Conservation (phyloP, 1,140 invertebrate species). For the Ditylenchus dipsaci region DNA sequence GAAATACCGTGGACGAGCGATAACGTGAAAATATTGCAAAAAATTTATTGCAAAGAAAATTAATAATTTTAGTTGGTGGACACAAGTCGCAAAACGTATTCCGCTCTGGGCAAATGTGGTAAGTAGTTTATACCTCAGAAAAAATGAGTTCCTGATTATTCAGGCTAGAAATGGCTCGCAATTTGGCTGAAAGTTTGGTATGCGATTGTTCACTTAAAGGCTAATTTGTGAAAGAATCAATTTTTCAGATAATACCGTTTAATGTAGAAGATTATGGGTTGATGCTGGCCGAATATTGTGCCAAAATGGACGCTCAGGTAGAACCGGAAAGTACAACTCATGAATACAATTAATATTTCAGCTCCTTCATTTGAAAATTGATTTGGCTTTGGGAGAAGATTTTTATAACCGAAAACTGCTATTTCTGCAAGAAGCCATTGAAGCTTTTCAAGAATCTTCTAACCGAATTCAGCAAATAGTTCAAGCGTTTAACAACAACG, state of each 20-base stretch:
- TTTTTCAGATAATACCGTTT: slow-evolving; percentile 40
- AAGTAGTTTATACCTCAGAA: not conserved
- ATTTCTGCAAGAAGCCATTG: slow-evolving; percentile 20
- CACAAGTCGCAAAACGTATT: slow-evolving; percentile 25
- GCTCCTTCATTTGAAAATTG: slow-evolving; percentile 24
- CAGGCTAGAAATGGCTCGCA: slow-evolving; percentile 40
- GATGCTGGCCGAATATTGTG: slow-evolving; percentile 20
- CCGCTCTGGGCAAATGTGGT: slow-evolving; percentile 40
- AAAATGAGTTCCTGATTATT: not conserved
- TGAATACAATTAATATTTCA: not conserved
- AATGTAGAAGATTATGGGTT: slow-evolving; percentile 44
- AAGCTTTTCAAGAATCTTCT: slow-evolving; percentile 15
- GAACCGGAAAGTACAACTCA: not conserved
- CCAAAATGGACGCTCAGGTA: slow-evolving; percentile 29
- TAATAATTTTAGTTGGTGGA: slow-evolving; percentile 26
- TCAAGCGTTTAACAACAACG: slow-evolving; percentile 28
- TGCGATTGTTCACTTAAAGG: not conserved
- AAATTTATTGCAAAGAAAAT: slow-evolving; percentile 17
- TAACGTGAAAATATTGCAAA: not conserved
- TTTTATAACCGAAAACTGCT: slow-evolving; percentile 17
- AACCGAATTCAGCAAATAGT: slow-evolving; percentile 20
- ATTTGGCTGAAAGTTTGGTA: slow-evolving; percentile 44
- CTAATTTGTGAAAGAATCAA: not conserved
- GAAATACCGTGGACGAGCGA: slow-evolving; percentile 18
- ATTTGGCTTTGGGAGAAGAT: slow-evolving; percentile 16